phyloP scores from a whole-genome alignment of 2,888 invertebrate genomes.

The Lottia gigantea region DNA sequence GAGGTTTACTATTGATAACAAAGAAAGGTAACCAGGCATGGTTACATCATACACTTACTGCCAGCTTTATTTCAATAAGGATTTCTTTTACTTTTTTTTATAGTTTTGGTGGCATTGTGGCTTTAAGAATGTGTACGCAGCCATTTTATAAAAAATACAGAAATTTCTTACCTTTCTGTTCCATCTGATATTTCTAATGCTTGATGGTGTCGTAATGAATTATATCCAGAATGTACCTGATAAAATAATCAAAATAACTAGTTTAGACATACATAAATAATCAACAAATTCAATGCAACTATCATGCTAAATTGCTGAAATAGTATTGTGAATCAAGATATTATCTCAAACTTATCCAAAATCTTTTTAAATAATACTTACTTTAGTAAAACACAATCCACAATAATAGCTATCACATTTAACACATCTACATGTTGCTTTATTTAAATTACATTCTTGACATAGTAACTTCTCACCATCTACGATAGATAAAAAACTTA shows the following conservation, averaged over 20 bases:
- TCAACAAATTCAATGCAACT: neutral
- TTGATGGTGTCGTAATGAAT: conserved; percentile 44
- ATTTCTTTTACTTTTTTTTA: too few relatives aligned
- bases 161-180: too few relatives aligned
- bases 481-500: neutral
- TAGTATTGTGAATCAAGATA: too few relatives aligned
- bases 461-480: conserved; percentile 28
- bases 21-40: too few relatives aligned
- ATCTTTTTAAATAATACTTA: conserved; percentile 19
- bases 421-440: conserved; percentile 46
- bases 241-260: neutral
- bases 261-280: neutral
- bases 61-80: too few relatives aligned
- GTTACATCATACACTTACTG: too few relatives aligned
- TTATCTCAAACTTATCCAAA: too few relatives aligned
- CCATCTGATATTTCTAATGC: conserved; percentile 37
- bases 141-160: too few relatives aligned
- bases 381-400: conserved; percentile 51
- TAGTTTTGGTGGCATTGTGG: too few relatives aligned
- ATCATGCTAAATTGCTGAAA: too few relatives aligned
- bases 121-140: too few relatives aligned
- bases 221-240: conserved; percentile 49
- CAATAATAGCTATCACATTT: conserved; percentile 57
- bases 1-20: too few relatives aligned
- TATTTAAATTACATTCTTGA: conserved; percentile 43